Base-by-base conservation (phyloP, 2,888 invertebrate species). In the Luffia ferchaultella region DNA sequence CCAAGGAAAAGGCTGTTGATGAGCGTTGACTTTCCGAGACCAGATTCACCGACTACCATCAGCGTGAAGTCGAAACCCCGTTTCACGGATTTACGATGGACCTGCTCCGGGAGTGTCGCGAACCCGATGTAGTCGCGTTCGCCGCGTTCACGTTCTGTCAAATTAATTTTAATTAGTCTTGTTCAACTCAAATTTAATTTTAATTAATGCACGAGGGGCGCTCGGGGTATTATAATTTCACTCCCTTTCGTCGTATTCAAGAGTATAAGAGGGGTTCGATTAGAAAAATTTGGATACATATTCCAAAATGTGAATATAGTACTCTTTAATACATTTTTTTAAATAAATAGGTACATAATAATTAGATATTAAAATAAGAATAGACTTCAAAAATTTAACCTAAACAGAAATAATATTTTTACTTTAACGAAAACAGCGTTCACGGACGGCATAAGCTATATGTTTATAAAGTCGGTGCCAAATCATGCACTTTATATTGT, bases 61-160 rank as follows among this genome's bases (percentile, higher is more conserved):
- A 97, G 83, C 0, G 97, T 97, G 77, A 97, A 97, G 75, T 97
- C 97, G 76, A 97, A 97, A 50, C 97, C 97, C 62, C 95, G 89
- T 79, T 97, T 97, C 49, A 97, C 97, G 0, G 96, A 96, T 82
- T 97, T 97, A 59, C 97, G 89, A 79, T 97, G 97, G 50, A 97
- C 95, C 80, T 97, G 97, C 73, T 97, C 96, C 18, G 97, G 97
- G 54, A 97, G 85, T 51, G 96, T 97, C 57, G 97, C 97, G 73
- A 97, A 97, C 53, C 97, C 97, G 63, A 97, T 95, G 78, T 95
- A 95, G 70, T 93, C 93, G 52, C 92, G 87, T 64, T 90, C 90
- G 42, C 80, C 89, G 53, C 85, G 76, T 48, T 84, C 84, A 45
- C 84, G 70, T 70, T 85, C 84, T 85, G 68, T 50, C 54, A 62